phyloP scores from a whole-genome alignment of 2,888 invertebrate species.

The Glomeris marginata region DNA sequence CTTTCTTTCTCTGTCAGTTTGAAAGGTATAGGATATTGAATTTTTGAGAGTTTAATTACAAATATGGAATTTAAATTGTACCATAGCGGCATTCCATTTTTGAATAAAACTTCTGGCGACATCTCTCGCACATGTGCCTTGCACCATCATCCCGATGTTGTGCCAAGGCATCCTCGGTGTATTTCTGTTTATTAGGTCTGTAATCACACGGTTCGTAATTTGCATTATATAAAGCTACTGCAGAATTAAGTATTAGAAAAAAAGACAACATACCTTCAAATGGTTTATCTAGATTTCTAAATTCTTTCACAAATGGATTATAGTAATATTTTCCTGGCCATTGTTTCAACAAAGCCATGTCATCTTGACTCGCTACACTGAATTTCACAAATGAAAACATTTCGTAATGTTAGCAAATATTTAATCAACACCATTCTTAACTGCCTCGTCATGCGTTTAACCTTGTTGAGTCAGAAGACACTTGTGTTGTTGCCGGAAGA shows the following conservation, averaged over 20 bases:
- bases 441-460: background rate
- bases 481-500: too few relatives aligned
- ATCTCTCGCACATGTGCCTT: constrained; percentile 70
- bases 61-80: constrained; percentile 25
- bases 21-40: background rate
- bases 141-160: constrained; percentile 70
- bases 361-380: too few relatives aligned
- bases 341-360: constrained; percentile 38
- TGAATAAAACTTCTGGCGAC: constrained; percentile 88
- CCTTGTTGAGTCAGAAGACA: too few relatives aligned
- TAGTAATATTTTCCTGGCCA: constrained; percentile 96
- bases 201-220: constrained; percentile 22
- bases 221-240: background rate
- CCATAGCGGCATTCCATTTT: constrained; percentile 85
- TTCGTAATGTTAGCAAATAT: background rate
- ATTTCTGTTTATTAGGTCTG: constrained; percentile 75
- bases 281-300: constrained; percentile 73
- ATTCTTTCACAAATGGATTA: constrained; percentile 92
- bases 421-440: background rate
- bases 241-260: background rate
- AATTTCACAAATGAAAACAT: too few relatives aligned
- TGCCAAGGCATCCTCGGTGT: constrained; percentile 98
- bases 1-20: constrained; percentile 39
- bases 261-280: constrained; percentile 41
- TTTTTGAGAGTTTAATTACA: background rate